Base-by-base conservation (phyloP, 2,113 vertebrate genomes). In the Echinops telfairi region DNA sequence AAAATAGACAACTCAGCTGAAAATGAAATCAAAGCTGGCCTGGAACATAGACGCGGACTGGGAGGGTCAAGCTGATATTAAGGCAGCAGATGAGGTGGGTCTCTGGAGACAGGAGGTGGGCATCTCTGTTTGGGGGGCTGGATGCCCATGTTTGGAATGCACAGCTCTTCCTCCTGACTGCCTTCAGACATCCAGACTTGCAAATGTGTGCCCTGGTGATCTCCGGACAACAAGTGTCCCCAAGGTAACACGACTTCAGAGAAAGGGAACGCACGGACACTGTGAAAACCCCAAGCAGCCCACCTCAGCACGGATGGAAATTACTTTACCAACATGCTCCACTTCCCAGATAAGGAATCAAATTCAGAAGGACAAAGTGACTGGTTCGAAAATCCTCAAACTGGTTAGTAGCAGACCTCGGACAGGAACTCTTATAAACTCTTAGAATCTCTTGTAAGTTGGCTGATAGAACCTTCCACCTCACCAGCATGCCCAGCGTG, bases 11-110 rank as follows among this genome's bases (percentile, higher is more conserved):
- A 64, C 82, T 91, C 91, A 92, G 40, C 94, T 92, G 88, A 95
- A 97, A 96, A 97, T 94, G 94, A 95, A 88, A 3, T 96, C 95
- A 92, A 89, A 92, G 70, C 75, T 96, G 96, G 91, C 80, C 96
- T 93, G 95, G 68, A 12, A 76, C 83, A 82, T 9, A 94, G 71
- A 90, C 71, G 77, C 62, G 82, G 78, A 86, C 86, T 47, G 77
- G 38, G 29, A 95, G 92, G 93, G 90, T 97, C 95, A 92, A 6
- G 1, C 2, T 36, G 78, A 96, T 78, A 80, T 94, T 95, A 88
- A 95, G 91, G 29, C 47, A 53, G 76, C 16, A 94, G 90, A 64
- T 81, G 77, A 96, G 86, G 77, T 89, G 25, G 25, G 86, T 71
- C 70, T 77, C n/a, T 27, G 20, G 92, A 93, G 94, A 82, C 0